Percentiles rank a stretch among this genome's conserved stretches.
Conservation (phyloP, 2,888 invertebrate species). For the Cantharis rustica region DNA sequence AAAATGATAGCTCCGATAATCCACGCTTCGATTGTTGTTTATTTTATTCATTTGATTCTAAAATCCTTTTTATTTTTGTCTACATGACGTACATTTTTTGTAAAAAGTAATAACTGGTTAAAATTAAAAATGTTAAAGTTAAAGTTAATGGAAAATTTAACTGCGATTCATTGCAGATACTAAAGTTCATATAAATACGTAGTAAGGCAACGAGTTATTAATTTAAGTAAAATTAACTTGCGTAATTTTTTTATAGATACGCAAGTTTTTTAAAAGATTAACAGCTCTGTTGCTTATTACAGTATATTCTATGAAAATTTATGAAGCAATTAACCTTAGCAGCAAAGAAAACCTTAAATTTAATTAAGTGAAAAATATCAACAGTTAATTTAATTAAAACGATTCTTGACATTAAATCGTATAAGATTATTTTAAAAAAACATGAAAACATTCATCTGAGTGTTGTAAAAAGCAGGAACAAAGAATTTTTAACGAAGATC, state of each 20-base stretch:
- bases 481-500: neutral
- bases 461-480: neutral
- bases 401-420: neutral
- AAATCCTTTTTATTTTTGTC: too few relatives aligned
- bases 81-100: too few relatives aligned
- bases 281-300: neutral
- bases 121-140: too few relatives aligned
- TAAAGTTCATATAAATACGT: too few relatives aligned
- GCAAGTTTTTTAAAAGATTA: neutral
- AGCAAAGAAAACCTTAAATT: neutral
- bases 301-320: neutral
- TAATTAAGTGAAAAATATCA: neutral
- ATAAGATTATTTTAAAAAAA: too few relatives aligned
- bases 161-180: too few relatives aligned
- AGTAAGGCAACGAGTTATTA: too few relatives aligned
- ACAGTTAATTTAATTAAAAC: neutral
- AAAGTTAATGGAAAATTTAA: too few relatives aligned
- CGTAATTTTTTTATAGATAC: neutral
- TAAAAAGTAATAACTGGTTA: too few relatives aligned
- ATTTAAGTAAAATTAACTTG: neutral
- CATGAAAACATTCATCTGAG: neutral
- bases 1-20: too few relatives aligned
- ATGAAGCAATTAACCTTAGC: neutral
- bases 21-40: too few relatives aligned
- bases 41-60: too few relatives aligned